Conservation (phyloP, 2,888 invertebrate species). For the Alloscopus bannaensis region DNA sequence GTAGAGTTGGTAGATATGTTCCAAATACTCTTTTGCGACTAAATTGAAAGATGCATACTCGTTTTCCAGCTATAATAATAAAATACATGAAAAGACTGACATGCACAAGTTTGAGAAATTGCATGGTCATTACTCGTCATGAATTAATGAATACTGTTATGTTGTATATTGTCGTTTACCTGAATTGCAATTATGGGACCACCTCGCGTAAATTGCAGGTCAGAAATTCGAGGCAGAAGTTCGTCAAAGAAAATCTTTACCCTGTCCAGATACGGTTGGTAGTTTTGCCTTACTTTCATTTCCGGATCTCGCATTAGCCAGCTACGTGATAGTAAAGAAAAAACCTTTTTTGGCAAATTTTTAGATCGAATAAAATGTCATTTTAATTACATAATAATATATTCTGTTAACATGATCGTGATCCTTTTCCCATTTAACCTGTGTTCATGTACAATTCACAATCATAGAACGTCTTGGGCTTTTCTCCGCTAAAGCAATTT, state of each 20-base stretch:
- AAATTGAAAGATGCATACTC: slow-evolving; percentile 56
- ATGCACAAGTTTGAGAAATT: slow-evolving; percentile 5
- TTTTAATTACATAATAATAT: too few relatives aligned
- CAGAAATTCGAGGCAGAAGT: slow-evolving; percentile 75
- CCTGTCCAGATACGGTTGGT: slow-evolving; percentile 75
- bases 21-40: slow-evolving; percentile 57
- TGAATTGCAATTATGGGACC: slow-evolving; percentile 77
- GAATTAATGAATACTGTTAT: too few relatives aligned
- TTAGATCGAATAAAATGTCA: too few relatives aligned
- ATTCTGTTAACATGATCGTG: slow-evolving; percentile 76
- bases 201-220: slow-evolving; percentile 76
- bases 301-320: slow-evolving; percentile 78
- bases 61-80: slow-evolving; percentile 41
- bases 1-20: slow-evolving; percentile 43
- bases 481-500: background rate
- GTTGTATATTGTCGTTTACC: background rate
- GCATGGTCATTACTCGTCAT: too few relatives aligned
- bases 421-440: slow-evolving; percentile 76
- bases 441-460: slow-evolving; percentile 22
- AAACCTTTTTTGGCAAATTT: too few relatives aligned
- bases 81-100: background rate
- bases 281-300: slow-evolving; percentile 77
- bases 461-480: too few relatives aligned
- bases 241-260: slow-evolving; percentile 76
- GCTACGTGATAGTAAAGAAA: too few relatives aligned